Conservation (phyloP, 2,113 vertebrate genomes). For the Bufo gargarizans region DNA sequence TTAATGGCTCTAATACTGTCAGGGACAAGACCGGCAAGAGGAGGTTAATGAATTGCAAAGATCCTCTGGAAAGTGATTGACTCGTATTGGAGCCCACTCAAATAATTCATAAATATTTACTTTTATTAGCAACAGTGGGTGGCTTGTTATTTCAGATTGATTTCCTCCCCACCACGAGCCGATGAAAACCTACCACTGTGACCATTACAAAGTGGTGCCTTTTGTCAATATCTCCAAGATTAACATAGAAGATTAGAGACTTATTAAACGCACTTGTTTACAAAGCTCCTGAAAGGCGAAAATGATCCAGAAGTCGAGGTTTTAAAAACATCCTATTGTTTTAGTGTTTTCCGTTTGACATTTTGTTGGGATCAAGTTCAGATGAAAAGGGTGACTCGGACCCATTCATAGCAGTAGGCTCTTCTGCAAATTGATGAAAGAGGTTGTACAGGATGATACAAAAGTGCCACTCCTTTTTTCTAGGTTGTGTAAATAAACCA, state of each 20-base stretch:
- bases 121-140: constrained; percentile 89
- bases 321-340: constrained; percentile 56
- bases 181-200: constrained; percentile 76
- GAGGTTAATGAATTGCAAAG: constrained; percentile 98
- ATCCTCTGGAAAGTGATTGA: constrained; percentile 96
- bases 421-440: not conserved
- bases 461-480: too few relatives aligned
- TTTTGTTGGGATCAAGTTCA: constrained; percentile 41
- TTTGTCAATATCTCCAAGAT: constrained; percentile 75
- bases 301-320: constrained; percentile 15
- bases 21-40: constrained; percentile 92
- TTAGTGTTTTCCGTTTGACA: constrained; percentile 58
- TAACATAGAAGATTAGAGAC: constrained; percentile 40
- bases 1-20: constrained; percentile 94
- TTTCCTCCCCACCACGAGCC: constrained; percentile 78
- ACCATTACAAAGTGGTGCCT: constrained; percentile 73
- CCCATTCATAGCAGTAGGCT: not conserved
- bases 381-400: constrained; percentile 22
- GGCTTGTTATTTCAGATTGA: constrained; percentile 90
- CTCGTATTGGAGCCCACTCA: constrained; percentile 92
- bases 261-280: constrained; percentile 57
- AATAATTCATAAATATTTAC: constrained; percentile 99
- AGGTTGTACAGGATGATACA: too few relatives aligned
- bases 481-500: too few relatives aligned
- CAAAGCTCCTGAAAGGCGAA: constrained; percentile 48